Percentiles rank a stretch among this genome's conserved stretches.
phyloP scores from a whole-genome alignment of 2,113 vertebrate species.

The Podarcis raffonei region DNA sequence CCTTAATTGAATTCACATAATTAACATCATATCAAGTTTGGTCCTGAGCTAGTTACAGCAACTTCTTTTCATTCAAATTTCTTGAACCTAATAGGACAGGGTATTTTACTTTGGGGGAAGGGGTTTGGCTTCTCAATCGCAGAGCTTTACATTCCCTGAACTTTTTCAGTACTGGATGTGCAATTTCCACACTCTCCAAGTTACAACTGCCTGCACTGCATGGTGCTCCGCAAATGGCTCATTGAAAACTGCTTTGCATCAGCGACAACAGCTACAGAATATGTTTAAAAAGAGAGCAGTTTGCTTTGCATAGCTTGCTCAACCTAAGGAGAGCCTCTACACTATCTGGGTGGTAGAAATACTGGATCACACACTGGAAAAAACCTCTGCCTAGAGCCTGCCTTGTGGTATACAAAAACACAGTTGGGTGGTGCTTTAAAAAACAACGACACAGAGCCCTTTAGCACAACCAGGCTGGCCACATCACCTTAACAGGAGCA shows the following conservation, averaged over 20 bases:
- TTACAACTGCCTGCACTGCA: constrained; percentile 36
- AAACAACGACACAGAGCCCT: background rate
- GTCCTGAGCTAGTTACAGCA: background rate
- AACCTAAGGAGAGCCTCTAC: background rate
- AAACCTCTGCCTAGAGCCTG: background rate
- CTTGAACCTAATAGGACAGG: background rate
- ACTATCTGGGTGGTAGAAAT: constrained; percentile 14
- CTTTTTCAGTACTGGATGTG: constrained; percentile 12
- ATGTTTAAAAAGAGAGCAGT: background rate
- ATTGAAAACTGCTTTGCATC: background rate
- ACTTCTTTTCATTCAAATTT: background rate
- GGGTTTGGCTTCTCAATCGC: background rate
- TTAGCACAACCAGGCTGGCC: background rate
- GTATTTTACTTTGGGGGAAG: background rate
- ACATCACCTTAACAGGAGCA: background rate
- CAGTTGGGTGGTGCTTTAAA: no score
- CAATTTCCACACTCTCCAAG: constrained; percentile 21
- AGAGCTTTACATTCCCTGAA: background rate
- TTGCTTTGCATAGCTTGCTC: background rate
- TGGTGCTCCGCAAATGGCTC: constrained; percentile 41
- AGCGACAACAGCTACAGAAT: background rate
- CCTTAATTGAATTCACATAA: background rate
- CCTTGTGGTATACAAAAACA: background rate
- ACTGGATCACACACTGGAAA: background rate
- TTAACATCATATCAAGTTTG: background rate